Conservation (phyloP, 1,140 invertebrate species). For the Notospermus geniculatus region DNA sequence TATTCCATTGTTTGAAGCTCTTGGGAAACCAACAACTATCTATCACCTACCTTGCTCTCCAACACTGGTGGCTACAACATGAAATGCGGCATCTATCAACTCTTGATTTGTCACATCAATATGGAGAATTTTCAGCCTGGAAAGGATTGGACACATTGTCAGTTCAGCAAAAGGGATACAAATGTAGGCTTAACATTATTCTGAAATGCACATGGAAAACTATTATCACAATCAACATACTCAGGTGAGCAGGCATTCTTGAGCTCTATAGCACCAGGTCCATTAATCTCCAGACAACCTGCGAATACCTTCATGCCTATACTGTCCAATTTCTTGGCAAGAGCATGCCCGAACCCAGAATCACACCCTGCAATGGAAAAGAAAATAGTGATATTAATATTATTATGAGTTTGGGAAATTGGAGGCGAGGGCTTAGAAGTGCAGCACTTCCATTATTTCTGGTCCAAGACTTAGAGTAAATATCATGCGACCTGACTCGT, state of each 20-base stretch:
- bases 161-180: not conserved
- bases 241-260: conserved; percentile 42
- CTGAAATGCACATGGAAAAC: not conserved
- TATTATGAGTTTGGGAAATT: no score
- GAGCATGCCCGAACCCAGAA: conserved; percentile 59
- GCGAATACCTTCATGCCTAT: conserved; percentile 60
- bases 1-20: no score
- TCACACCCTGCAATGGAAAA: conserved; percentile 55
- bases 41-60: no score
- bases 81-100: conserved; percentile 43
- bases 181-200: not conserved
- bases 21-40: no score
- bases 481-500: no score
- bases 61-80: not conserved
- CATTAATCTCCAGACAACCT: conserved; percentile 56
- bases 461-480: no score
- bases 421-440: no score
- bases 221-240: no score
- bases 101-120: conserved; percentile 58
- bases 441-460: no score
- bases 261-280: conserved; percentile 48
- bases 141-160: conserved; percentile 16
- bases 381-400: no score
- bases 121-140: conserved; percentile 46
- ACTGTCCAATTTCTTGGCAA: conserved; percentile 55